Conservation (phyloP, 2,113 vertebrate species). For the Pelmatolapia mariae region DNA sequence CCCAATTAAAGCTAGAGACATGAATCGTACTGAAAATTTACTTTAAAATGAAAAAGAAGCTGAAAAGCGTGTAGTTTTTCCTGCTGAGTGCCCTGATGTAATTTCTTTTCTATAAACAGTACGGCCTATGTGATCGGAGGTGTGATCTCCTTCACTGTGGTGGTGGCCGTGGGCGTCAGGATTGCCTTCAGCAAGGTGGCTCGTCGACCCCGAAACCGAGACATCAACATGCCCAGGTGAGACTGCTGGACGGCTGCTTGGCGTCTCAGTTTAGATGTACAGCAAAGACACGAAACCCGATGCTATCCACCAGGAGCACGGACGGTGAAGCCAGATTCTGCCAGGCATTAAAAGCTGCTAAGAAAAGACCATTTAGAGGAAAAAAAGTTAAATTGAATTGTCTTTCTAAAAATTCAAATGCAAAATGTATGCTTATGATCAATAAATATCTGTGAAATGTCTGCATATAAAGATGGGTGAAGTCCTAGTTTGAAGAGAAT, state of each 20-base stretch:
- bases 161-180: constrained; percentile 80
- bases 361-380: accelerated
- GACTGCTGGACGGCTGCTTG: neutral
- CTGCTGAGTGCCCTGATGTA: neutral
- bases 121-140: constrained; percentile 88
- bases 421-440: accelerated
- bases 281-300: neutral
- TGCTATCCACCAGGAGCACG: neutral
- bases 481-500: neutral
- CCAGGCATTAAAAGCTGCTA: neutral
- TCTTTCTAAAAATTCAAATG: neutral
- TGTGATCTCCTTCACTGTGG: constrained; percentile 86
- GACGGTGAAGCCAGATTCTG: neutral
- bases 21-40: neutral
- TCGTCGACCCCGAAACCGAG: constrained; percentile 78
- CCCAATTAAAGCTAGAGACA: neutral
- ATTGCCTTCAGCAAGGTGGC: constrained; percentile 88
- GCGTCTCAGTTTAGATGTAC: neutral
- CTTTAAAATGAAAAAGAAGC: neutral
- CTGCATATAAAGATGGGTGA: neutral
- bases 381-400: accelerated
- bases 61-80: neutral
- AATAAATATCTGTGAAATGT: neutral
- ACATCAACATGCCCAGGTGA: constrained; percentile 88
- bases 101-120: constrained; percentile 17